phyloP scores from a whole-genome alignment of 2,888 invertebrate species.

The Monochamus alternatus region DNA sequence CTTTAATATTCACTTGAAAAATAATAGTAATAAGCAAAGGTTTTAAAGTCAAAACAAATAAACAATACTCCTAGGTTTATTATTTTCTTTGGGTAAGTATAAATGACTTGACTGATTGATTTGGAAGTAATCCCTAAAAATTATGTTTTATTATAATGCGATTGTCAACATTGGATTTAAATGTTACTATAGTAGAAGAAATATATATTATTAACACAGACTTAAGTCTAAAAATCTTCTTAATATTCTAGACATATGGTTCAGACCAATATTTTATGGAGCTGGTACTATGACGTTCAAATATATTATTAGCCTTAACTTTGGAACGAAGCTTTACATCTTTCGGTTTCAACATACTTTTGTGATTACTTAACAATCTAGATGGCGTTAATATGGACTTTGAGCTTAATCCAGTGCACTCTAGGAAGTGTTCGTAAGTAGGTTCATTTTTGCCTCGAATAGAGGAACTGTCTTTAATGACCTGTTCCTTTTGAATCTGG shows the following conservation, averaged over 20 bases:
- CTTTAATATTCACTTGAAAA: too few species aligned
- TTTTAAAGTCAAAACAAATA: too few species aligned
- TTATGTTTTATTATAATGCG: too few species aligned
- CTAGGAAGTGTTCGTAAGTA: constrained; percentile 83
- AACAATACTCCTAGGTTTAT: too few species aligned
- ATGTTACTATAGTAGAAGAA: too few species aligned
- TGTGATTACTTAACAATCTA: constrained; percentile 81
- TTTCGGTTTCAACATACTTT: constrained; percentile 83
- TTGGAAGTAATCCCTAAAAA: too few species aligned
- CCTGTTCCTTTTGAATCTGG: constrained; percentile 51
- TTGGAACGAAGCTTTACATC: constrained; percentile 84
- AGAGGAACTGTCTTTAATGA: constrained; percentile 63
- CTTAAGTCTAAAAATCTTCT: constrained; percentile 14
- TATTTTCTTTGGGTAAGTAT: too few species aligned
- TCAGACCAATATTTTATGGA: constrained; percentile 70
- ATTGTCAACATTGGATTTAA: too few species aligned
- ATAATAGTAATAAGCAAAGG: too few species aligned
- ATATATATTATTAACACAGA: not conserved
- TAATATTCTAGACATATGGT: constrained; percentile 63
- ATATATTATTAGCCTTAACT: constrained; percentile 74
- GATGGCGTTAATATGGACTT: constrained; percentile 83
- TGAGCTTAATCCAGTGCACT: constrained; percentile 85
- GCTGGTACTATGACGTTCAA: constrained; percentile 70
- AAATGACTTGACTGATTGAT: too few species aligned
- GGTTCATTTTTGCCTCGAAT: constrained; percentile 65